phyloP scores from a whole-genome alignment of 2,888 invertebrate genomes.

The Plebejus melissa region DNA sequence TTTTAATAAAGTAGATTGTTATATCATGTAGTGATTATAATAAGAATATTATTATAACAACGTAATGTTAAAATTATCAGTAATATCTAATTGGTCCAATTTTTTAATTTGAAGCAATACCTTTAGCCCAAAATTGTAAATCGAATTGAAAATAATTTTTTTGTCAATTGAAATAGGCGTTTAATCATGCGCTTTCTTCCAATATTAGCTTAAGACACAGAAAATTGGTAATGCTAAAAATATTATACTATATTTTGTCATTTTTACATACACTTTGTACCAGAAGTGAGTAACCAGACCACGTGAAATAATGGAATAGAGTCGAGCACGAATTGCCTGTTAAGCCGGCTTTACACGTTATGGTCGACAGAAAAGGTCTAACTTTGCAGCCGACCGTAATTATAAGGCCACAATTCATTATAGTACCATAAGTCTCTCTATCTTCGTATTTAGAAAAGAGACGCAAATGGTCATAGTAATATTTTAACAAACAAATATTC shows the following conservation, averaged over 20 bases:
- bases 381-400: not conserved
- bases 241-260: not conserved
- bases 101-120: not conserved
- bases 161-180: not conserved
- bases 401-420: too few species aligned
- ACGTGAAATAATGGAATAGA: not conserved
- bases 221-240: not conserved
- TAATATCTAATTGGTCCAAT: conserved; percentile 19
- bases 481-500: too few species aligned
- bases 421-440: too few species aligned
- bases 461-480: too few species aligned
- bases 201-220: not conserved
- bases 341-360: not conserved
- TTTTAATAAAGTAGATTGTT: conserved; percentile 14
- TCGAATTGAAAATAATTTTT: not conserved
- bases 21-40: conserved; percentile 14
- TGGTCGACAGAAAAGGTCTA: not conserved
- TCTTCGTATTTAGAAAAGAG: too few species aligned
- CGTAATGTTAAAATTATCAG: not conserved
- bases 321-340: not conserved
- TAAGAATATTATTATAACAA: not conserved
- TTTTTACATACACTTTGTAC: conserved; percentile 9
- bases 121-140: not conserved
- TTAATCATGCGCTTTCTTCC: not conserved
- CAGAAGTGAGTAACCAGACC: not conserved